Evolutionary conservation across 2,797 vertebrate genomes (phyloP), one percentile per base, ranked within the genome.

Genomic region (Platalea minor): DNA sequence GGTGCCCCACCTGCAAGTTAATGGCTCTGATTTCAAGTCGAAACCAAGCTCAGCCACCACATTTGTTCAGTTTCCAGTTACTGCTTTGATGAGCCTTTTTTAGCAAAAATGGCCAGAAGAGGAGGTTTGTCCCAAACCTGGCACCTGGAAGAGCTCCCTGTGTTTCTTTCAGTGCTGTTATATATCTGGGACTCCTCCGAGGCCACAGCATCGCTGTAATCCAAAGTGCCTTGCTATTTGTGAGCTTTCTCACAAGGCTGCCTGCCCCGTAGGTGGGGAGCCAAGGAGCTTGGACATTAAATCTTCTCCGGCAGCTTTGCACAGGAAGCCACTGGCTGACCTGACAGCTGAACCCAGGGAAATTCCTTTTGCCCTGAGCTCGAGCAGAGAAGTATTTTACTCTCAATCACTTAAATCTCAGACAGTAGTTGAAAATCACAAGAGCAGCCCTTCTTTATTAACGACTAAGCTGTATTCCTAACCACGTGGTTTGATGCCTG

Each of bases 161-260:
- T n/a, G 25, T 60, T 85, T 54, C 51, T 53, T 57, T 37, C n/a
- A 11, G 18, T 72, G 73, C 56, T 25, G 0, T 41, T 61, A 6
- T 11, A 0, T 43, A 31, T 6, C 24, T 45, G 67, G 28, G 64
- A 37, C 28, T 48, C 16, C 39, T 65, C 37, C 0, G 1, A 67
- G 56, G 77, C 35, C 59, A 33, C 43, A 12, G 43, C 51, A 37
- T 7, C 0, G 0, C 63, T 39, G 29, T 9, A 10, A 41, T 33
- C 17, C 35, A 5, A 17, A 48, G 45, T 23, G 20, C 77, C 60
- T 83, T 0, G 0, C 43, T 48, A 0, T 15, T 19, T 43, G 14
- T 10, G 70, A 89, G 59, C 59, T 72, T 35, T 50, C 26, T 64
- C 69, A 12, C 35, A 9, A 31, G 41, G 63, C 84, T 89, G 63